Conservation (phyloP, 2,113 vertebrate genomes). For the Gymnogyps californianus region DNA sequence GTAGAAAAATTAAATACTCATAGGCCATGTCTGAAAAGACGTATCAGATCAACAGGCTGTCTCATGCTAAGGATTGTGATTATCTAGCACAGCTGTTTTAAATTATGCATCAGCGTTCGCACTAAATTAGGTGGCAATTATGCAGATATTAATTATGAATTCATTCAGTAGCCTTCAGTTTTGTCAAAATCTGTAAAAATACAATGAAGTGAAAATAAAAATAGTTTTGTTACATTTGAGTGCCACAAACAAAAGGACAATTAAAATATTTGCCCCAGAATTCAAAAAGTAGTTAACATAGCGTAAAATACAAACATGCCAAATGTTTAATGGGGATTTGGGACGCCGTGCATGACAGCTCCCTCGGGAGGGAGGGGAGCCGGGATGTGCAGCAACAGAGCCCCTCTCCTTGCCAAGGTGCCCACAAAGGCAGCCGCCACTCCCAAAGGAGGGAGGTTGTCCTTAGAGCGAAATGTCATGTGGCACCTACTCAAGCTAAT, state of each 20-base stretch:
- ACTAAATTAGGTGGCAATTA: slow-evolving; percentile 47
- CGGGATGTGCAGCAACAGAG: accelerated
- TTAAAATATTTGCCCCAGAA: background rate
- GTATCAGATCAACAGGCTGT: slow-evolving; percentile 7
- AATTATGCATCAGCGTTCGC: background rate
- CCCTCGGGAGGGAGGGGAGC: background rate
- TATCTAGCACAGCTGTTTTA: slow-evolving; percentile 41
- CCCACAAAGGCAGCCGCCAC: accelerated
- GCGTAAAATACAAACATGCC: background rate
- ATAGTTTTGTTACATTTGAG: background rate
- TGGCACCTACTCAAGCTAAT: background rate
- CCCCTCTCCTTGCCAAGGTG: background rate
- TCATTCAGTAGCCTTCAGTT: slow-evolving; percentile 21
- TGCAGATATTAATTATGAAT: slow-evolving; percentile 47
- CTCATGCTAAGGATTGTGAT: slow-evolving; percentile 24
- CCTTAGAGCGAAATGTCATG: accelerated
- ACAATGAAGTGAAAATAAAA: background rate
- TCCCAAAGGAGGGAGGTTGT: background rate
- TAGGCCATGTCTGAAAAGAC: background rate
- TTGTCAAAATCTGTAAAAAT: slow-evolving; percentile 12
- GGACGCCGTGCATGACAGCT: accelerated
- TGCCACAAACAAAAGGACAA: background rate
- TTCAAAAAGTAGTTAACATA: background rate
- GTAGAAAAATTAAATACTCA: background rate
- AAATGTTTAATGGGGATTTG: background rate